Evolutionary conservation across 2,113 vertebrate species (phyloP), one percentile per base, ranked within the genome.

Genomic region (Cathartes aura): DNA sequence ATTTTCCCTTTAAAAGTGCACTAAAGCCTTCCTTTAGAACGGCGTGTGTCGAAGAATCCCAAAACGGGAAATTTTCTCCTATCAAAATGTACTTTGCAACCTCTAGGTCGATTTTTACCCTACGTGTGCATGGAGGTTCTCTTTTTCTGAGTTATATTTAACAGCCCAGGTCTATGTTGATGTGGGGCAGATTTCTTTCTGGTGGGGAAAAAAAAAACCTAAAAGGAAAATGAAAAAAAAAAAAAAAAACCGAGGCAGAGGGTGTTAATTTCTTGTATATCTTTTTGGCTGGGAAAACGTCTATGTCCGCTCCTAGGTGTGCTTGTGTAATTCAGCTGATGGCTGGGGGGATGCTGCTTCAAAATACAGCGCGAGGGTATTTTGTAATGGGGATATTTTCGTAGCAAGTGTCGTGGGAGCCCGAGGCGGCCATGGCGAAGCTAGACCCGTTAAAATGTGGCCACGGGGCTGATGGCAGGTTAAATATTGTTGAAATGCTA

Each of bases 1-100:
- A 96, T 95, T 94, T 90, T 64, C 32, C 52, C 23, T 89, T 80
- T 88, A 66, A 79, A 98, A 94, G 93, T 80, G 83, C 36, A 36
- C 36, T 76, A 78, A 70, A 89, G 75, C 92, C 93, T 98, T 89
- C 74, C 53, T 95, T 96, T 96, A 9, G 10, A 96, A 53, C 4
- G 50, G 81, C 82, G 19, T 90, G 71, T 95, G 40, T 68, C 13
- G 14, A 92, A 63, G 75, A 88, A 94, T 71, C 17, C 38, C 58
- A 91, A 97, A 86, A 36, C 12, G 76, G 53, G 32, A 64, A n/a
- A 74, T 84, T 84, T 93, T 92, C 62, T 47, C 47, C 29, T 93
- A 72, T 82, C 30, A 91, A 93, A 97, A 94, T 45, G 87, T 95
- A 91, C 75, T 96, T 91, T 95, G 91, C 85, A 96, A 91, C 91